These are phyloP conservation scores for Ephydatia muelleri DNA, from an alignment of 37 sponge, comb jelly and placozoan species.

Conservation along the genomic window DNA sequence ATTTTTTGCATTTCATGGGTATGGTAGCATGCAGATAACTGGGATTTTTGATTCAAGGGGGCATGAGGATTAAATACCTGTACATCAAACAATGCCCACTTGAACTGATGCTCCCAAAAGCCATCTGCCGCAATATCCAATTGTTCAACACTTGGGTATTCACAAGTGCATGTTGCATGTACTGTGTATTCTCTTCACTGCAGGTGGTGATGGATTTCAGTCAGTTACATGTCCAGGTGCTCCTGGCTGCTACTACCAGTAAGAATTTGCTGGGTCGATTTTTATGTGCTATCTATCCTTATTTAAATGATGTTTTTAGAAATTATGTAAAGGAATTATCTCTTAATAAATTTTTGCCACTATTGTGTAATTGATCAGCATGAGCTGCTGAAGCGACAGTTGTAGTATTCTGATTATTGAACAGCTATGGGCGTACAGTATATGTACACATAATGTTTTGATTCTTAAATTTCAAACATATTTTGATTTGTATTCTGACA, in stretches of 20 bases:
- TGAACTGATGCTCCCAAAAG: too few relatives aligned
- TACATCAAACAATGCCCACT: background rate
- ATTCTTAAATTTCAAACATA: background rate
- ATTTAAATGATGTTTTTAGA: too few relatives aligned
- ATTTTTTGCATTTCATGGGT: too few relatives aligned
- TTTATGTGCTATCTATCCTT: too few relatives aligned
- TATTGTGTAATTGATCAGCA: background rate
- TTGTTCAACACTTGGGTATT: background rate
- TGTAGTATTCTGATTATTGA: background rate
- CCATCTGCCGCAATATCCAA: background rate
- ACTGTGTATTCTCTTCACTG: background rate
- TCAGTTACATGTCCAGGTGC: constrained; percentile 49
- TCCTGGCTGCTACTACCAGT: constrained; percentile 69
- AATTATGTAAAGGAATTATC: background rate
- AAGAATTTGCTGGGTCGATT: too few relatives aligned
- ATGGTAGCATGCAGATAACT: too few relatives aligned
- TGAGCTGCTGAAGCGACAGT: background rate
- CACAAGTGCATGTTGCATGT: background rate
- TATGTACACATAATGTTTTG: background rate
- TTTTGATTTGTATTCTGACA: background rate
- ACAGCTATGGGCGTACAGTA: background rate
- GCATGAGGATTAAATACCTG: too few relatives aligned
- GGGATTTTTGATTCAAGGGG: too few relatives aligned
- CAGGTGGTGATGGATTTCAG: constrained; percentile 56
- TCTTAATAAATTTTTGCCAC: background rate